phyloP scores from a whole-genome alignment of 2,888 invertebrate species.

The Hyposoter didymator region DNA sequence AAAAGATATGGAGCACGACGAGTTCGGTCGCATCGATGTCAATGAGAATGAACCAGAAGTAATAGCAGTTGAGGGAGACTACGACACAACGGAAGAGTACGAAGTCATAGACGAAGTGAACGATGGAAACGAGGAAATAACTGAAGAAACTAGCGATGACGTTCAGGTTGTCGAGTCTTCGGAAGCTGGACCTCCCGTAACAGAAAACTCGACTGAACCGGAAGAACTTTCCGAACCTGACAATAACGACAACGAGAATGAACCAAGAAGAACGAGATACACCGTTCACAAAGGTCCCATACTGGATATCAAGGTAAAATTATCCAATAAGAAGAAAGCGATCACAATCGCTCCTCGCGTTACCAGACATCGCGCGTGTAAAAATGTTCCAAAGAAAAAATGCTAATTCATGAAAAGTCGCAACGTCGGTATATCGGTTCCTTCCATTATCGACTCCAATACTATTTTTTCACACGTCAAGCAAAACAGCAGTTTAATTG shows the following conservation, averaged over 20 bases:
- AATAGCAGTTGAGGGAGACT: conserved; percentile 55
- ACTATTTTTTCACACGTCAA: not conserved
- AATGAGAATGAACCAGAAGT: conserved; percentile 45
- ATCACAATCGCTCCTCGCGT: conserved; percentile 11
- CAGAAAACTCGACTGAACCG: not conserved
- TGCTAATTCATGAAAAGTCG: not conserved
- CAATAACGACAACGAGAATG: conserved; percentile 55
- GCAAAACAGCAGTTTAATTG: not conserved
- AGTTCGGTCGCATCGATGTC: conserved; percentile 9
- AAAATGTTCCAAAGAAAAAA: conserved; percentile 20
- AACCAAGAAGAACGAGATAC: conserved; percentile 76
- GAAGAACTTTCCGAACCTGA: not conserved
- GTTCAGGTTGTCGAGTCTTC: conserved; percentile 30
- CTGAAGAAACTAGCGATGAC: conserved; percentile 31
- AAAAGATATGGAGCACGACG: conserved; percentile 47
- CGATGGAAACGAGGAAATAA: conserved; percentile 35
- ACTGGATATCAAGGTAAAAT: conserved; percentile 82
- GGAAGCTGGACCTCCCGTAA: not conserved
- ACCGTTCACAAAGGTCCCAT: conserved; percentile 82
- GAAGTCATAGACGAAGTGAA: conserved; percentile 47
- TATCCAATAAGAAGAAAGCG: conserved; percentile 13
- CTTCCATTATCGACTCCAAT: not conserved
- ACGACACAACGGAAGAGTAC: conserved; percentile 39
- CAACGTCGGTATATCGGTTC: not conserved
- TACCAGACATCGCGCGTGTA: conserved; percentile 38